phyloP scores from a whole-genome alignment of 2,888 invertebrate species.

The Lepidochrysops patricia region DNA sequence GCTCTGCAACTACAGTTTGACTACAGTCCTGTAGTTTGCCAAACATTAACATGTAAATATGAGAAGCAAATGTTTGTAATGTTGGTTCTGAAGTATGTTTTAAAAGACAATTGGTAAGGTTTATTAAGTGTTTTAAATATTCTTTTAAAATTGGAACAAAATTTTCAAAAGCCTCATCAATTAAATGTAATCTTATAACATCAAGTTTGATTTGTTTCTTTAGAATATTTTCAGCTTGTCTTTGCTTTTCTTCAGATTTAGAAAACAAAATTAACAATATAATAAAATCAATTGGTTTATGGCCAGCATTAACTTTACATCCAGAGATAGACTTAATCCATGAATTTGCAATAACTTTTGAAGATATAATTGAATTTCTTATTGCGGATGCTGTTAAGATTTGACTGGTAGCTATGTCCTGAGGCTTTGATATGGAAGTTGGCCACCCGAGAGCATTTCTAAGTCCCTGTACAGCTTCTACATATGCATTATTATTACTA shows the following conservation, averaged over 20 bases:
- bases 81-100: slow-evolving; percentile 60
- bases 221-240: slow-evolving; percentile 76
- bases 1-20: slow-evolving; percentile 53
- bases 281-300: slow-evolving; percentile 80
- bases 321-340: slow-evolving; percentile 74
- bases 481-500: slow-evolving; percentile 40
- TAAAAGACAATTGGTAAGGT: slow-evolving; percentile 73
- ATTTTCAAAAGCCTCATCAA: slow-evolving; percentile 72
- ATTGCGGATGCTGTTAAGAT: slow-evolving; percentile 74
- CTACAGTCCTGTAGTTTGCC: slow-evolving; percentile 51
- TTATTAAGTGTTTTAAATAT: slow-evolving; percentile 70
- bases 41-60: slow-evolving; percentile 72
- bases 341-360: slow-evolving; percentile 70
- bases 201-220: slow-evolving; percentile 77
- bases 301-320: slow-evolving; percentile 62
- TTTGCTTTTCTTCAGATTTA: slow-evolving; percentile 75
- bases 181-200: slow-evolving; percentile 71
- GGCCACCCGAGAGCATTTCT: slow-evolving; percentile 69
- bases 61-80: slow-evolving; percentile 74
- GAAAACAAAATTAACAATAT: slow-evolving; percentile 78
- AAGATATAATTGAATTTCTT: slow-evolving; percentile 70
- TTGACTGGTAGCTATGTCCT: slow-evolving; percentile 74
- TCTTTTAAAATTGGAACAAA: slow-evolving; percentile 72
- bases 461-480: slow-evolving; percentile 59
- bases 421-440: slow-evolving; percentile 47